Percentiles rank a stretch among this genome's conserved stretches.
These are phyloP conservation scores for Ceuthmochares aereus DNA, from an alignment of 2,113 vertebrate species.

Conservation along the genomic window DNA sequence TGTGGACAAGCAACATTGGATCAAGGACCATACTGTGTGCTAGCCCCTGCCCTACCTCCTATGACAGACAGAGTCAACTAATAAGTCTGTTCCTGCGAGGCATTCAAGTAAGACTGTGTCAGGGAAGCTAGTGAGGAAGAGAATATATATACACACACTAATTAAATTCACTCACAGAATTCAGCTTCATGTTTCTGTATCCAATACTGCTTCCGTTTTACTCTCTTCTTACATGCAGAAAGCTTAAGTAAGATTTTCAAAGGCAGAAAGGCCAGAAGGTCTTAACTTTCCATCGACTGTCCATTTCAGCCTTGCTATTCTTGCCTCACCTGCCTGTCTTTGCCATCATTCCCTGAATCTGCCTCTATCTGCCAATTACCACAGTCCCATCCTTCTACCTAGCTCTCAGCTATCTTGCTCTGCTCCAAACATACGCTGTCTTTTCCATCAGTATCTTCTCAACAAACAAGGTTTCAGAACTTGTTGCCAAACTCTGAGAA, in stretches of 20 bases:
- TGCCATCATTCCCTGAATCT: neutral
- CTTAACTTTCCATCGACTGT: neutral
- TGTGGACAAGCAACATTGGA: neutral
- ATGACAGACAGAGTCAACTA: neutral
- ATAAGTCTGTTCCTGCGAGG: neutral
- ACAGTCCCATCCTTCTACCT: neutral
- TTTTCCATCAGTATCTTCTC: neutral
- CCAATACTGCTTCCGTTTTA: neutral
- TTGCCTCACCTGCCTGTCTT: neutral
- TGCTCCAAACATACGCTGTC: neutral
- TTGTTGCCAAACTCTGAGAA: neutral
- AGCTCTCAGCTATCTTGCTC: neutral
- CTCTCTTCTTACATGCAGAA: neutral
- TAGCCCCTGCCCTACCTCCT: neutral
- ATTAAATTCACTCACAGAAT: neutral
- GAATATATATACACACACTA: fast-evolving
- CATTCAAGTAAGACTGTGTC: neutral
- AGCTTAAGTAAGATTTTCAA: neutral
- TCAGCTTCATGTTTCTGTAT: neutral
- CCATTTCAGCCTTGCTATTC: neutral
- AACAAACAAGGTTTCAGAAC: neutral
- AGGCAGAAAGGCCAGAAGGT: neutral
- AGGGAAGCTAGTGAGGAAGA: neutral
- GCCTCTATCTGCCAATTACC: neutral
- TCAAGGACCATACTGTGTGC: neutral